Percentiles rank a stretch among this genome's conserved stretches.
phyloP scores from a whole-genome alignment of 2,888 invertebrate species.

The Stenchaetothrips biformis region DNA sequence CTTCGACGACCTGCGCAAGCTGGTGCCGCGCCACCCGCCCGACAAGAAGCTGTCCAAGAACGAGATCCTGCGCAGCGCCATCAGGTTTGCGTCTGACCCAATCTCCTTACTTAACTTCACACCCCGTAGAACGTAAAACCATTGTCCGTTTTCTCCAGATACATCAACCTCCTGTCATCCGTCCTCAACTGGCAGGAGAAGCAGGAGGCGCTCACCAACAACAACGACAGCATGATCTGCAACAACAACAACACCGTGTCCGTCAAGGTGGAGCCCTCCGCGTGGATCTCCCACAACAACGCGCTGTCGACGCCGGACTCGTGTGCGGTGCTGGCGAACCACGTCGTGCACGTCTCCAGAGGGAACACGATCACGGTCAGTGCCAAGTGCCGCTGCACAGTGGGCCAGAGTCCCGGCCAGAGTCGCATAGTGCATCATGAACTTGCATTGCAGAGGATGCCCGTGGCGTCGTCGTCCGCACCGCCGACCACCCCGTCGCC shows the following conservation, averaged over 20 bases:
- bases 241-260: slow-evolving; percentile 47
- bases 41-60: slow-evolving; percentile 96
- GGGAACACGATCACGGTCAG: slow-evolving; percentile 38
- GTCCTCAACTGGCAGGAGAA: slow-evolving; percentile 84
- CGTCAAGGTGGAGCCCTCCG: slow-evolving; percentile 16
- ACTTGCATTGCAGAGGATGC: neutral
- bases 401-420: too few relatives aligned
- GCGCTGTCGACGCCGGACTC: neutral
- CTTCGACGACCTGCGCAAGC: slow-evolving; percentile 82
- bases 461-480: slow-evolving; percentile 9
- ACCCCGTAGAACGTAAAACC: neutral
- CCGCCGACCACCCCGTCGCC: slow-evolving; percentile 36
- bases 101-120: too few relatives aligned
- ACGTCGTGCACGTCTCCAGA: slow-evolving; percentile 35
- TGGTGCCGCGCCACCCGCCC: slow-evolving; percentile 94
- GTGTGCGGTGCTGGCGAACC: neutral
- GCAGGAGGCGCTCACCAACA: slow-evolving; percentile 44
- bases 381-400: slow-evolving; percentile 34
- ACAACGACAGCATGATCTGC: slow-evolving; percentile 40
- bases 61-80: slow-evolving; percentile 90
- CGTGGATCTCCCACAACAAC: neutral
- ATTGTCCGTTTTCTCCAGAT: slow-evolving; percentile 50
- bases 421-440: too few relatives aligned
- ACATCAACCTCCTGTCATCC: slow-evolving; percentile 78
- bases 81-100: slow-evolving; percentile 56